Percentiles rank a stretch among this genome's conserved stretches.
phyloP scores from a whole-genome alignment of 2,888 invertebrate genomes.

The Heterodera filipjevi region DNA sequence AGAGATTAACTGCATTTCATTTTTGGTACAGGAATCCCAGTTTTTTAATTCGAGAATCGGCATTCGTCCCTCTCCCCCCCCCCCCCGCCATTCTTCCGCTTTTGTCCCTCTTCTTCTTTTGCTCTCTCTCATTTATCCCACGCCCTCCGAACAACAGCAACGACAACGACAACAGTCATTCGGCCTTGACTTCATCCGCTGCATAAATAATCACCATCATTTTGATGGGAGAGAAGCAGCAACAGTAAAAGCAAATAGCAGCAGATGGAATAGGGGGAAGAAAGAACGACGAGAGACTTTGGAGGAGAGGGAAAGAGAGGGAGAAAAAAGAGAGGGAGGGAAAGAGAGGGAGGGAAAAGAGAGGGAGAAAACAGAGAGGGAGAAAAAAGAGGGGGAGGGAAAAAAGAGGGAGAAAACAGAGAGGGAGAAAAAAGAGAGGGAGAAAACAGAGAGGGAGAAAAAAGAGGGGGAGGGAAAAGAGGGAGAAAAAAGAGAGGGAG shows the following conservation, averaged over 20 bases:
- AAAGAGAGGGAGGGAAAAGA: no score
- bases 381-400: not conserved
- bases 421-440: not conserved
- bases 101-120: not conserved
- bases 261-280: not conserved
- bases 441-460: not conserved
- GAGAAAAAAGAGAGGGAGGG: not conserved
- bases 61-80: not conserved
- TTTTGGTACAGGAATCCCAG: no score
- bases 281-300: not conserved
- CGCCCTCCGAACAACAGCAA: not conserved
- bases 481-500: not conserved
- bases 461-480: no score
- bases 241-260: not conserved
- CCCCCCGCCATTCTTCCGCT: not conserved
- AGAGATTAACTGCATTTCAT: no score
- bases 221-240: not conserved
- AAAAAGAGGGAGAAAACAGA: no score
- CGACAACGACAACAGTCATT: constrained; percentile 20
- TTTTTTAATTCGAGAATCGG: no score
- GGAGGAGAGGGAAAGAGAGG: not conserved
- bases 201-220: not conserved
- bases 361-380: not conserved
- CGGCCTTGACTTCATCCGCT: constrained; percentile 6
- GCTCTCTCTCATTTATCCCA: not conserved